phyloP scores from a whole-genome alignment of 2,888 invertebrate genomes.

The Andrena marginata region DNA sequence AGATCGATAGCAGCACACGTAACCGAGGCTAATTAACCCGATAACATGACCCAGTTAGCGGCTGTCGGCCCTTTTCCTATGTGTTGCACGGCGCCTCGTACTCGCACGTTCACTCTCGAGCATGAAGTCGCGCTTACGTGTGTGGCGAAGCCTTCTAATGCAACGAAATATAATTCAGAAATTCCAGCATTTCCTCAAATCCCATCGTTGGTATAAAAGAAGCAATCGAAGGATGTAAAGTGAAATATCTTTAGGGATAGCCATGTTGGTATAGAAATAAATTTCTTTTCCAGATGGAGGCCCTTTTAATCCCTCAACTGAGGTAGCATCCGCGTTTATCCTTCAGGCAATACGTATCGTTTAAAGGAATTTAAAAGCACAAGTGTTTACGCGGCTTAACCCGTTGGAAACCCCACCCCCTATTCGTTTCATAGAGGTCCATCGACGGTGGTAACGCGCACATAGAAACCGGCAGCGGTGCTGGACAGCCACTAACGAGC shows the following conservation, averaged over 20 bases:
- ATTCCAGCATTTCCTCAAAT: too few species aligned
- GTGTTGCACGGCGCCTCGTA: slow-evolving; percentile 43
- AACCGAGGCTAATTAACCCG: slow-evolving; percentile 76
- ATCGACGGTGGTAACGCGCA: slow-evolving; percentile 42
- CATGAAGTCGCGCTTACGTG: slow-evolving; percentile 22
- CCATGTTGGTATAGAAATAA: too few species aligned
- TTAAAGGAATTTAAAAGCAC: background rate
- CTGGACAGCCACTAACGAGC: slow-evolving; percentile 74
- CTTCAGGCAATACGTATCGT: too few species aligned
- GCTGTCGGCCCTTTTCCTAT: slow-evolving; percentile 45
- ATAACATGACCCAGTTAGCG: slow-evolving; percentile 73
- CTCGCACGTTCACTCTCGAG: slow-evolving; percentile 24
- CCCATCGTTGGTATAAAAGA: too few species aligned
- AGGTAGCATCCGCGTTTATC: too few species aligned
- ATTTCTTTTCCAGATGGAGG: too few species aligned
- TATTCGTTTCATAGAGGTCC: slow-evolving; percentile 37
- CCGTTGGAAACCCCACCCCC: slow-evolving; percentile 27
- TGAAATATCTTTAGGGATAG: too few species aligned
- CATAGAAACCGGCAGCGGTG: slow-evolving; percentile 42
- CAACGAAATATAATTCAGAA: background rate
- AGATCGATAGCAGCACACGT: slow-evolving; percentile 68
- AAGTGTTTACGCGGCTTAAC: slow-evolving; percentile 19
- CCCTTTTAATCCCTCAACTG: too few species aligned
- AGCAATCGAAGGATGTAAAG: too few species aligned
- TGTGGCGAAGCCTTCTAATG: background rate